Conservation (phyloP, 2,113 vertebrate genomes). For the Amazona guildingii region DNA sequence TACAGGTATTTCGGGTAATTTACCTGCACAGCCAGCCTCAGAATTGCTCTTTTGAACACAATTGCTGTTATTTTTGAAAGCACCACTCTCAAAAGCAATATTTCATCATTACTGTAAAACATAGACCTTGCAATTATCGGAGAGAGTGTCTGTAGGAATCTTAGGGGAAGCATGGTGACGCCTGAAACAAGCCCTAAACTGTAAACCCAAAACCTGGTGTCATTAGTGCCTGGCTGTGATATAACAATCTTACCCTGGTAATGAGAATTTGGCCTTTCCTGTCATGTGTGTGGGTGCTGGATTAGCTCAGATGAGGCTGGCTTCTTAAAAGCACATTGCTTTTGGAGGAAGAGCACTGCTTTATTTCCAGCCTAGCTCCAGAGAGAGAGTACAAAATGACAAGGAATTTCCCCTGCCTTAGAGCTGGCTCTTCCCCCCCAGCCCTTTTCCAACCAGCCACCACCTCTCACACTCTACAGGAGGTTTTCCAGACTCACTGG, state of each 20-base stretch:
- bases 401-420: neutral
- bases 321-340: neutral
- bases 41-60: neutral
- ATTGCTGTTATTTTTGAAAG: neutral
- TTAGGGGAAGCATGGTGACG: neutral
- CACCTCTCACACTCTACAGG: neutral
- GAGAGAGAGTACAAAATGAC: neutral
- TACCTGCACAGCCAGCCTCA: neutral
- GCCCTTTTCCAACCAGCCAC: neutral
- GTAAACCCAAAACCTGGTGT: neutral
- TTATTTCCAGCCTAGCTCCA: neutral
- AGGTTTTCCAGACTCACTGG: neutral
- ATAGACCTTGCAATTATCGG: neutral
- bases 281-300: neutral
- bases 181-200: neutral
- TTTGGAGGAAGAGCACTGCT: neutral
- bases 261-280: neutral
- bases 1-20: neutral
- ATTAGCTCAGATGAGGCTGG: neutral
- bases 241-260: neutral
- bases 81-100: neutral
- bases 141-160: neutral
- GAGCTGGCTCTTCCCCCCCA: neutral
- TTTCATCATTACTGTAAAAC: slow-evolving; percentile 12
- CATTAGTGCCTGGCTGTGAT: neutral